These are phyloP conservation scores for Germaria angustata DNA, from an alignment of 2,888 invertebrate genomes.

Conservation along the genomic window DNA sequence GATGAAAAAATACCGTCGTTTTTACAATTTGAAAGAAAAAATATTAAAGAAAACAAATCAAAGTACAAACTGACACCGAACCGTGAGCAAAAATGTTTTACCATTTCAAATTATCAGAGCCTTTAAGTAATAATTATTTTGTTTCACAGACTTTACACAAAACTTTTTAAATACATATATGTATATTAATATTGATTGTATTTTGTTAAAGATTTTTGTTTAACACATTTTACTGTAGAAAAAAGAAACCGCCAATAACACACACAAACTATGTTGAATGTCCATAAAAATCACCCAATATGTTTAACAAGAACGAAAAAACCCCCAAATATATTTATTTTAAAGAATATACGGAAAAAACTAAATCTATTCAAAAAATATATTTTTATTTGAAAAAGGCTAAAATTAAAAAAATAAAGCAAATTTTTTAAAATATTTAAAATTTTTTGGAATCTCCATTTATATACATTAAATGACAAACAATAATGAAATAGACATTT, in stretches of 20 bases:
- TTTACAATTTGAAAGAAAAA: constrained; percentile 39
- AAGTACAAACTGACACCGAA: constrained; percentile 74
- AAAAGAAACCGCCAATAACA: constrained; percentile 24
- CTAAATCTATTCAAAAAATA: constrained; percentile 16
- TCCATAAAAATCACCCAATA: constrained; percentile 44
- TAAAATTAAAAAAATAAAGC: constrained; percentile 34
- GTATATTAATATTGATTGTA: constrained; percentile 51
- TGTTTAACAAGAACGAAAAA: constrained; percentile 25
- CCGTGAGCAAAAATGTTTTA: constrained; percentile 68
- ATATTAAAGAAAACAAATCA: constrained; percentile 55
- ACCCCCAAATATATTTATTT: constrained; percentile 40
- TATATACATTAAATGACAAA: no score
- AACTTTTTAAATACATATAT: constrained; percentile 33
- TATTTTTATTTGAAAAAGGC: constrained; percentile 44
- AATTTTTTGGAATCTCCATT: neutral
- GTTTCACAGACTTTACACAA: constrained; percentile 61
- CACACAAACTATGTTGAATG: constrained; percentile 39
- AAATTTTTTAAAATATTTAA: constrained; percentile 23
- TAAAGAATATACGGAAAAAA: constrained; percentile 38
- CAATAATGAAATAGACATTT: no score
- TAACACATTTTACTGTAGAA: constrained; percentile 42
- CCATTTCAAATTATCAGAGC: constrained; percentile 67
- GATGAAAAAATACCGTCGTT: constrained; percentile 55
- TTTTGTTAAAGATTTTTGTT: constrained; percentile 56
- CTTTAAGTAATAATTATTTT: constrained; percentile 53